Base-by-base conservation (phyloP, 2,888 invertebrate genomes). In the Lissocephala sabroskyi region DNA sequence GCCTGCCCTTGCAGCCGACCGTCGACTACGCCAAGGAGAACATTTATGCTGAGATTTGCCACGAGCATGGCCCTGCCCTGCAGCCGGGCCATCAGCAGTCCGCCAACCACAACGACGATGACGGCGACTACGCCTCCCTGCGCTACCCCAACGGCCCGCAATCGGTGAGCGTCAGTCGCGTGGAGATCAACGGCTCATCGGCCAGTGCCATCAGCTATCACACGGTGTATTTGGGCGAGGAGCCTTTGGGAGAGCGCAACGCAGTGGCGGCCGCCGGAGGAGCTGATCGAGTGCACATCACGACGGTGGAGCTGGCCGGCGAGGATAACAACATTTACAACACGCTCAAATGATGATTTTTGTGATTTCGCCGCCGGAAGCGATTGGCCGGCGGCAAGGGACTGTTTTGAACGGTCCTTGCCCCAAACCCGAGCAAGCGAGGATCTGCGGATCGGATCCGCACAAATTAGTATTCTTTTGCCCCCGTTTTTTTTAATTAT, bases 21-120 rank as follows among this genome's bases (percentile, higher is more conserved):
- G 52, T 74, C 41, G 82, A 84, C 35, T 82, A 83, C 49, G 66
- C 82, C 26, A 83, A 89, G 71, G 91, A 91, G 68, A 91, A 91
- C 65, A 90, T 91, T 65, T 91, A 91, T 75, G 90, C 91, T 41
- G 91, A 91, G 82, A 91, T 91, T 50, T 90, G 90, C 56, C 80
- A 82, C 29, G 70, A 75, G 43, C 63, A 60, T n/a, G n/a, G n/a
- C n/a, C 64, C 59, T 9, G 51, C 47, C 30, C 75, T 79, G 19
- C 67, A 70, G 26, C 23, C 56, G 56, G 52, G 52, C 61, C 41
- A 23, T 36, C 56, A 61, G 42, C 30, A 52, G 32, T 40, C 32
- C 5, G 43, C 13, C 16, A 52, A 57, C 37, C 33, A 29, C 17
- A 49, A 42, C 14, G 73, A 64, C 13, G 81, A 79, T 36, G 80